Percentiles rank a stretch among this genome's conserved stretches.
Evolutionary conservation across 2,797 vertebrate genomes (phyloP).

Genomic region (Argya squamiceps): DNA sequence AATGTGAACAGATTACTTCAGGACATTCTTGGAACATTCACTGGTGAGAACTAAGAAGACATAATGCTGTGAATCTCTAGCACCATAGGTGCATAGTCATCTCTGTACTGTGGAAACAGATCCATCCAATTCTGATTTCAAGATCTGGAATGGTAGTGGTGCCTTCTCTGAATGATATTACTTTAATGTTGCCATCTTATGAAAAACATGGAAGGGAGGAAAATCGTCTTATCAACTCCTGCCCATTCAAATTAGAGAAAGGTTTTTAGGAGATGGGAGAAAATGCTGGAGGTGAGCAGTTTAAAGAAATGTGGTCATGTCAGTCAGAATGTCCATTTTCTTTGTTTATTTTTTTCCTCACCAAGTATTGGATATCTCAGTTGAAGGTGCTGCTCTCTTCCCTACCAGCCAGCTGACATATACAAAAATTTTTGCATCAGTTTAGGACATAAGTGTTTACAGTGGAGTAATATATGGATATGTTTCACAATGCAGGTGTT

Average conservation of each 20-base stretch:
- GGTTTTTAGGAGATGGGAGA: neutral
- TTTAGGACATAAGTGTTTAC: neutral
- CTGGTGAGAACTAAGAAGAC: neutral
- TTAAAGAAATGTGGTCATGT: fast-evolving
- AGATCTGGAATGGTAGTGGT: neutral
- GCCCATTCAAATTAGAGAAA: neutral
- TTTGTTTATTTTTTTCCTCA: neutral
- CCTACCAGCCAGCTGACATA: neutral
- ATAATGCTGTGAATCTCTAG: neutral
- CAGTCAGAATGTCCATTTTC: neutral
- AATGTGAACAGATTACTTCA: neutral
- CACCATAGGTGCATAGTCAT: fast-evolving
- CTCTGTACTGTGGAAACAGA: neutral
- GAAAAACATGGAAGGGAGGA: neutral
- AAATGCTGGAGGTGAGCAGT: neutral
- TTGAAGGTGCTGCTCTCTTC: neutral
- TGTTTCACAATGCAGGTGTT: neutral
- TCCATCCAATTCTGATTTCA: neutral
- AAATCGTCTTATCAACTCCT: neutral
- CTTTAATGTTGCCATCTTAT: neutral
- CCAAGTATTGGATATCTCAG: neutral
- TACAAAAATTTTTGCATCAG: neutral
- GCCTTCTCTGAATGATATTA: neutral
- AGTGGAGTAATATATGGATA: neutral
- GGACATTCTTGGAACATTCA: neutral